A percentile compares a stretch with the other conserved stretches of the same genome.
Conservation (phyloP, 2,888 invertebrate species). For the Thecocarcelia acutangulata region DNA sequence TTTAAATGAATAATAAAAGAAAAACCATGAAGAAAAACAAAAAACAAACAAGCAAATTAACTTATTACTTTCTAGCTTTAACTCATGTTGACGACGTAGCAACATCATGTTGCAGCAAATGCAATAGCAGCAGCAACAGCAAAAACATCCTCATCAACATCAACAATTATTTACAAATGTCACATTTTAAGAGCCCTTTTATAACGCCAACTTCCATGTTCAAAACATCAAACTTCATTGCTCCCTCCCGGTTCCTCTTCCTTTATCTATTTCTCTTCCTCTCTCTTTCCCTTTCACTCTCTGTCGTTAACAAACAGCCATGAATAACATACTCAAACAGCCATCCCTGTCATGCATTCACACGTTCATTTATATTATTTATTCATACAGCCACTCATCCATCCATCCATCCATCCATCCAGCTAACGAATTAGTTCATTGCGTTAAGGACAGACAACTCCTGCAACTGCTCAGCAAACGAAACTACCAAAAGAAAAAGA, state of each 20-base stretch:
- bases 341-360: background rate
- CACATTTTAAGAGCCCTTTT: constrained; percentile 39
- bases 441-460: background rate
- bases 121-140: constrained; percentile 2
- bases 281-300: too few species aligned
- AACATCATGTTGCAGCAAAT: constrained; percentile 8
- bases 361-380: too few species aligned
- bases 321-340: background rate
- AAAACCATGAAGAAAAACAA: background rate
- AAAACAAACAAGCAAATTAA: constrained; percentile 19
- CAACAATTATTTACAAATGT: constrained; percentile 31
- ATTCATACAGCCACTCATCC: constrained; percentile 8
- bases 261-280: too few species aligned
- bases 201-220: constrained; percentile 41
- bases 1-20: constrained; percentile 31
- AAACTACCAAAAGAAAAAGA: background rate
- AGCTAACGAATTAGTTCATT: constrained; percentile 37
- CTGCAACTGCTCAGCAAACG: constrained; percentile 6
- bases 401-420: constrained; percentile 15
- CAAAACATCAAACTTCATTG: constrained; percentile 12
- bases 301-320: background rate
- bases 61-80: constrained; percentile 28
- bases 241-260: background rate
- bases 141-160: background rate
- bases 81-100: constrained; percentile 1